A percentile compares a stretch with the other conserved stretches of the same genome.
Evolutionary conservation across 92 coral and sea anemone species (phyloP).

Genomic region (Bergia puertoricense): DNA sequence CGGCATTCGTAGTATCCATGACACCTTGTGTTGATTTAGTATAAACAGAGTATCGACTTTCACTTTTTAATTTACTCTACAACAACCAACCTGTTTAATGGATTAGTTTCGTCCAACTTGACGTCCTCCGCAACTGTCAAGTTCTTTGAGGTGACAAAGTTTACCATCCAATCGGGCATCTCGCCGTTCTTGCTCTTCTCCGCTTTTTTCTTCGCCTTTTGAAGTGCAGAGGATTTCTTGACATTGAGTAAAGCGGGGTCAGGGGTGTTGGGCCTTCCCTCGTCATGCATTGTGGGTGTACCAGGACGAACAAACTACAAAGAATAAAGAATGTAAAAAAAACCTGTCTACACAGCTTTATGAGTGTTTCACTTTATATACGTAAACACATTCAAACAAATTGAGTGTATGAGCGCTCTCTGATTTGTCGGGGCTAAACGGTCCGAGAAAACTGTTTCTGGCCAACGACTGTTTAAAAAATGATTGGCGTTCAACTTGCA

Average conservation of each 20-base stretch:
- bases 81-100: constrained; percentile 8
- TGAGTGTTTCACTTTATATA: not conserved
- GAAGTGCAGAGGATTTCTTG: not conserved
- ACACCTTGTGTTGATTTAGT: not conserved
- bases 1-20: no score
- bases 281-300: constrained; percentile 59
- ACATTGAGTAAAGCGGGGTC: constrained; percentile 37
- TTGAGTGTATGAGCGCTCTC: not conserved
- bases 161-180: constrained; percentile 92
- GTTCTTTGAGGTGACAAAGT: constrained; percentile 78
- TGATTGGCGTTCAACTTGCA: no score
- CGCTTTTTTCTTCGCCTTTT: constrained; percentile 34
- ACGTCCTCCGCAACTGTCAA: constrained; percentile 82
- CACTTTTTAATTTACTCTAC: not conserved
- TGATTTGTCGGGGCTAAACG: no score
- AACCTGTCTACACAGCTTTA: not conserved
- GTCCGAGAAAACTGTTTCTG: no score
- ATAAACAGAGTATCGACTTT: not conserved
- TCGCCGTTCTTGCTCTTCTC: constrained; percentile 63
- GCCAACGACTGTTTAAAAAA: no score
- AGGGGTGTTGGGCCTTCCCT: constrained; percentile 46
- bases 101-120: constrained; percentile 69
- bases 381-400: no score
- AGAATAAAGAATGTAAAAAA: not conserved
- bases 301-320: constrained; percentile 72